Percentiles rank a stretch among this genome's conserved stretches.
phyloP scores from a whole-genome alignment of 2,888 invertebrate genomes.

The Tethea ocularis region DNA sequence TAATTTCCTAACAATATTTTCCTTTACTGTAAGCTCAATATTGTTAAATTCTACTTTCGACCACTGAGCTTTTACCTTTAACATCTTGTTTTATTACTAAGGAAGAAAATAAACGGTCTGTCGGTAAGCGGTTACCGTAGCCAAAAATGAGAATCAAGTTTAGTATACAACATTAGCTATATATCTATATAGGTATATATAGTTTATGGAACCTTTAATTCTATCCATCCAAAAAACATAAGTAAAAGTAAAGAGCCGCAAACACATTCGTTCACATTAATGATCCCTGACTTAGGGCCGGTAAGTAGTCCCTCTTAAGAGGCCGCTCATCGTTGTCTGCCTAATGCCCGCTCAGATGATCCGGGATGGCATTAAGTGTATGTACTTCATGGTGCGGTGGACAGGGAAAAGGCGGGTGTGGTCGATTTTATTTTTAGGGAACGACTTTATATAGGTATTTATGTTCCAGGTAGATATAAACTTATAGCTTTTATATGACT shows the following conservation, averaged over 20 bases:
- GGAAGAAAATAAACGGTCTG: too few species aligned
- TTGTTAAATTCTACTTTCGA: too few species aligned
- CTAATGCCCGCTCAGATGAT: conserved; percentile 21
- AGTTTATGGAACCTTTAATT: neutral
- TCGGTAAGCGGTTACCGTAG: too few species aligned
- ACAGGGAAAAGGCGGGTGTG: conserved; percentile 53
- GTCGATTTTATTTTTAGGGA: conserved; percentile 33
- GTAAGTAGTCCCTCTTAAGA: conserved; percentile 24
- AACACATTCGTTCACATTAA: conserved; percentile 32
- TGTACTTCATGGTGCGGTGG: conserved; percentile 44
- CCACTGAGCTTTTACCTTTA: too few species aligned
- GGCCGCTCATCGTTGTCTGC: conserved; percentile 15
- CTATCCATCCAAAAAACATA: neutral
- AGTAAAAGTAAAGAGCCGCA: conserved; percentile 2
- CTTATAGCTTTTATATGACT: too few species aligned
- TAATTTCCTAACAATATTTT: too few species aligned
- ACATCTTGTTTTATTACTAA: too few species aligned
- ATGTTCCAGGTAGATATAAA: too few species aligned
- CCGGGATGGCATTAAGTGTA: conserved; percentile 43
- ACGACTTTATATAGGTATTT: conserved; percentile 12
- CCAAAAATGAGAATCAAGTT: too few species aligned
- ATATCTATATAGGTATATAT: too few species aligned
- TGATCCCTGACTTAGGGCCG: conserved; percentile 38
- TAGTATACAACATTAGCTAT: neutral
- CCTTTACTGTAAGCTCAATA: too few species aligned